Base-by-base conservation (phyloP, 2,888 invertebrate species). In the Scaptodrosophila latifasciaeformis region DNA sequence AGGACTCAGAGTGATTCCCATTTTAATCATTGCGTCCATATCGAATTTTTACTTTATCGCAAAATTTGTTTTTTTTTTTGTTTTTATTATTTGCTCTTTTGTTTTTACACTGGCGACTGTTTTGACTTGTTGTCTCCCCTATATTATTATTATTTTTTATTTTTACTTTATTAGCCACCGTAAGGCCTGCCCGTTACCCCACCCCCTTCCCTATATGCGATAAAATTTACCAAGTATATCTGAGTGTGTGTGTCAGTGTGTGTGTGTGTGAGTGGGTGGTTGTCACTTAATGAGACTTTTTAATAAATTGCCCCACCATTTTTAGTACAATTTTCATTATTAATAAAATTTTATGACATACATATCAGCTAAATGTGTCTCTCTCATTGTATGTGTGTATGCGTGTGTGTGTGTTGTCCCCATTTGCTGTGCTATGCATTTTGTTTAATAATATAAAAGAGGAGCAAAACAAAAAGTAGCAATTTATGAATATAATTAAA, bases 301-400 rank as follows among this genome's bases (percentile, higher is more conserved):
- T 76, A 76, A 76, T 76, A 76, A 76, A 76, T 76, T 77, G 71
- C 66, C 62, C 75, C 68, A 59, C 57, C 78, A 74, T 68, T 77
- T 80, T 76, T 66, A 76, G 67, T 77, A 80, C 75, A 80, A 70
- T 80, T 76, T 76, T 76, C 81, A 76, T 76, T 76, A 76, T 80
- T 76, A 76, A 76, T 76, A 76, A 80, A 80, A 80, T 51, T 76
- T 76, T 76, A 76, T 76, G 78, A 62, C 70, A 70, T 65, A 60
- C 61, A 70, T 65, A 74, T 75, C 65, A 61, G 70, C 19, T 2
- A 24, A 29, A 21, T 31, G 6, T 9, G 40, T 39, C 18, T 48
- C 29, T 18, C 18, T 7, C 18, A 6, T 15, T 15, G 29, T 13
- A 17, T 17, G 30, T 44, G 30, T 44, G 44, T 44, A 12, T 15